Conservation (phyloP, 2,797 vertebrate species). For the Poecilia velifera region DNA sequence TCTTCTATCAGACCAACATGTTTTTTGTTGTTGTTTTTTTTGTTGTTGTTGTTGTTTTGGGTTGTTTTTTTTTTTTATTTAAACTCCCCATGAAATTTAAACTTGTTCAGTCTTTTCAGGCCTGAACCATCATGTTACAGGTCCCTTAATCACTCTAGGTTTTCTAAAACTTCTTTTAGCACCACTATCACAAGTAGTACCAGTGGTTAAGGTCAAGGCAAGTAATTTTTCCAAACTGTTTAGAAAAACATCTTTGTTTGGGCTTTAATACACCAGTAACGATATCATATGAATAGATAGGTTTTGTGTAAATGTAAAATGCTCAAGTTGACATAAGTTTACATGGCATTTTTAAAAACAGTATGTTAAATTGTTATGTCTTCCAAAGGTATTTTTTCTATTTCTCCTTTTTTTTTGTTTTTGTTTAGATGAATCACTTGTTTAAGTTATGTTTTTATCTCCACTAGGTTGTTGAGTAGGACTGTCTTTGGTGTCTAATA, state of each 20-base stretch:
- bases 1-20: background rate
- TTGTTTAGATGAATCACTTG: background rate
- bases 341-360: background rate
- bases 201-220: background rate
- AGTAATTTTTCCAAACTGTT: background rate
- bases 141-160: background rate
- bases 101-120: background rate
- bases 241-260: background rate
- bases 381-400: background rate
- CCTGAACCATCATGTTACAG: background rate
- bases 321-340: background rate
- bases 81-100: background rate
- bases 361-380: background rate
- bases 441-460: background rate
- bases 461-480: no score
- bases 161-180: background rate
- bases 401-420: background rate
- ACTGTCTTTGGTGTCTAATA: background rate
- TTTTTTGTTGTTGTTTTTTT: background rate
- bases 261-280: background rate
- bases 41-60: no score
- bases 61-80: background rate
- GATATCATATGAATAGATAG: no score
- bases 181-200: background rate
- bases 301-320: background rate